Conservation (phyloP, 2,797 vertebrate genomes). For the Pseudochaenichthys georgianus region DNA sequence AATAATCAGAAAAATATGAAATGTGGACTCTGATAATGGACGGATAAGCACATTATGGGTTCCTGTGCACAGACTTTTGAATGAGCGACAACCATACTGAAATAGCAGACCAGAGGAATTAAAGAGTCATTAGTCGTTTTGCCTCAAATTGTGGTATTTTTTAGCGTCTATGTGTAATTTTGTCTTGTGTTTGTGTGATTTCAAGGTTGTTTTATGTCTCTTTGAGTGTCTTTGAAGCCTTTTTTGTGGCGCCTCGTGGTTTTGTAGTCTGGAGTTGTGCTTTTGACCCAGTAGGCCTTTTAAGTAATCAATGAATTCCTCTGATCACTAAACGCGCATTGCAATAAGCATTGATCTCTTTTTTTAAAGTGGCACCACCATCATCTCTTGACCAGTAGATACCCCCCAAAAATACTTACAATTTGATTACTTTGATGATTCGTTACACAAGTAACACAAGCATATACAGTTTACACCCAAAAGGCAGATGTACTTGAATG, state of each 20-base stretch:
- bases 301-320: constrained; percentile 3
- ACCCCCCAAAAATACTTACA: background rate
- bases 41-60: background rate
- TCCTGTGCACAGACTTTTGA: background rate
- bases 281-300: background rate
- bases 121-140: no score
- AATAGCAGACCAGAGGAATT: no score
- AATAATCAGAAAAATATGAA: background rate
- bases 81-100: background rate
- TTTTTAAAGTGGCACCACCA: background rate
- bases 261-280: background rate
- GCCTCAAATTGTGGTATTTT: background rate
- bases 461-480: constrained; percentile 39
- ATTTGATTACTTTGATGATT: constrained; percentile 37
- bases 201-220: background rate
- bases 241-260: background rate
- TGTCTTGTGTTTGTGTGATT: background rate
- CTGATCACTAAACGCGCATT: background rate
- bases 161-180: background rate
- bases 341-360: background rate
- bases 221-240: no score
- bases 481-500: constrained; percentile 51
- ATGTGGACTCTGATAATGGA: background rate
- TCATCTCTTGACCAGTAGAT: background rate
- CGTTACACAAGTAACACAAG: constrained; percentile 39